These are phyloP conservation scores for Lutjanus argentimaculatus DNA, from an alignment of 2,797 vertebrate genomes.

Conservation along the genomic window DNA sequence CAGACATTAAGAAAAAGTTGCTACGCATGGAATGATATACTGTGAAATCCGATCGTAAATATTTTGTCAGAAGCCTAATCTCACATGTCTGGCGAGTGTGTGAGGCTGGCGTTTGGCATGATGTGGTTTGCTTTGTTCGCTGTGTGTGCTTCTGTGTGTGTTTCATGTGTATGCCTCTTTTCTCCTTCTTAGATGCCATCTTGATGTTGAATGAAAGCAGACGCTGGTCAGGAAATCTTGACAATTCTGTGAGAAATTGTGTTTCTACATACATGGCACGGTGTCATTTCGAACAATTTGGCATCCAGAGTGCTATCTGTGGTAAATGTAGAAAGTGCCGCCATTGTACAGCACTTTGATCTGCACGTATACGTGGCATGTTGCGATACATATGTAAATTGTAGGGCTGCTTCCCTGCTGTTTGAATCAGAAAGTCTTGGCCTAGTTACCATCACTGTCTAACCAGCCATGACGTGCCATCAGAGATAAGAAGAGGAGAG, in stretches of 20 bases:
- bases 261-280: not conserved
- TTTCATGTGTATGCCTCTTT: not conserved
- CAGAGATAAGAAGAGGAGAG: conserved; percentile 37
- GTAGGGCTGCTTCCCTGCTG: conserved; percentile 18
- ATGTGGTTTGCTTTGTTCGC: conserved; percentile 32
- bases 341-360: conserved; percentile 14
- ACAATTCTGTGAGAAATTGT: not conserved
- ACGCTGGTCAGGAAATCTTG: not conserved
- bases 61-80: conserved; percentile 62
- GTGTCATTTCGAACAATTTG: conserved; percentile 1
- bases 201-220: conserved; percentile 10
- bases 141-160: not conserved
- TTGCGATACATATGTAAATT: conserved; percentile 24
- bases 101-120: conserved; percentile 51
- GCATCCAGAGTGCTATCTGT: not conserved
- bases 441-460: conserved; percentile 53
- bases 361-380: not conserved
- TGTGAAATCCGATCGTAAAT: conserved; percentile 66
- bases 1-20: conserved; percentile 2
- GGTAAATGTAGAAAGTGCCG: not conserved
- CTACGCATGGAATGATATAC: conserved; percentile 42
- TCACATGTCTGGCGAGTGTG: conserved; percentile 43
- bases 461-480: conserved; percentile 18
- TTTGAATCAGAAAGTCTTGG: conserved; percentile 24
- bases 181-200: conserved; percentile 18